phyloP scores from a whole-genome alignment of 2,113 vertebrate species.

The Arizona elegans region DNA sequence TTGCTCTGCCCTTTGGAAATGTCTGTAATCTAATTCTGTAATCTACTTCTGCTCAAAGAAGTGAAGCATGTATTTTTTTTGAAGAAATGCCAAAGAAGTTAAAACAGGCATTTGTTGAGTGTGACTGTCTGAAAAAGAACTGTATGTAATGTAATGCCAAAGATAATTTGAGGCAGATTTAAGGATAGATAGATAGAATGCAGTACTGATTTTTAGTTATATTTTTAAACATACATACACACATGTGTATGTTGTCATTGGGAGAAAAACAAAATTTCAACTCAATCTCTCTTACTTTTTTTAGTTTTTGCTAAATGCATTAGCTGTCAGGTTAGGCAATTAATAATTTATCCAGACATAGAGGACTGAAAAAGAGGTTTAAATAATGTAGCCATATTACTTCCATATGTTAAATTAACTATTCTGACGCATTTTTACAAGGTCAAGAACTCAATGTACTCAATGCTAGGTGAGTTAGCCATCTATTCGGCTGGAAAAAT shows the following conservation, averaged over 20 bases:
- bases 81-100: neutral
- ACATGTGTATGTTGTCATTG: neutral
- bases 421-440: neutral
- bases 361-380: neutral
- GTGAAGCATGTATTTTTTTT: neutral
- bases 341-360: slow-evolving; percentile 8
- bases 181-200: neutral
- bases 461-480: slow-evolving; percentile 3
- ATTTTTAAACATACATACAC: neutral
- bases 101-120: neutral
- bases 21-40: neutral
- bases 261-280: neutral
- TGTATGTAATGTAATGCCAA: neutral
- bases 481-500: slow-evolving; percentile 11
- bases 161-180: neutral
- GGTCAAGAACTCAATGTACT: slow-evolving; percentile 6
- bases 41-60: neutral
- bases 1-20: neutral
- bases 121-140: neutral
- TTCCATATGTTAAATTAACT: slow-evolving; percentile 13
- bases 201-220: neutral
- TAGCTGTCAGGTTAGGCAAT: neutral
- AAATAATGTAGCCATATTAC: slow-evolving; percentile 11
- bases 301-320: slow-evolving; percentile 4
- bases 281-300: neutral